Conservation (phyloP, 2,797 vertebrate genomes). For the Hirundo rustica region DNA sequence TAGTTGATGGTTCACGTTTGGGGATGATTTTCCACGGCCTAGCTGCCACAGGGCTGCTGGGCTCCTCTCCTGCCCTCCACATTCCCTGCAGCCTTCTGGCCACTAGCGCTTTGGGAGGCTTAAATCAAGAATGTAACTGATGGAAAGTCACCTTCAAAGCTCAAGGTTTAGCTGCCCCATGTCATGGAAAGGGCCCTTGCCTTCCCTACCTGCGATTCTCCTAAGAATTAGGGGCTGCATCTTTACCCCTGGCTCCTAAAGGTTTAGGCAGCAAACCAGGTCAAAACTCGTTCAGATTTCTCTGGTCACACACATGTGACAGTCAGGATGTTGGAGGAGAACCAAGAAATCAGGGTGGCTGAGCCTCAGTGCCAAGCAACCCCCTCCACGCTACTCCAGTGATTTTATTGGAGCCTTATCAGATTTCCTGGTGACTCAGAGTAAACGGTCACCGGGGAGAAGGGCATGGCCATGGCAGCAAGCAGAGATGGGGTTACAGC, state of each 20-base stretch:
- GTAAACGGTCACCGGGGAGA: rapidly evolving
- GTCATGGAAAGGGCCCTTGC: background rate
- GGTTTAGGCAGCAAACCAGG: background rate
- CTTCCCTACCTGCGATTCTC: background rate
- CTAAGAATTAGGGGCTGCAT: background rate
- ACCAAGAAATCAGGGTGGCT: constrained; percentile 1
- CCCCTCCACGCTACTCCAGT: background rate
- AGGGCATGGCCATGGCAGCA: background rate
- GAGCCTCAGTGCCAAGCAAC: background rate
- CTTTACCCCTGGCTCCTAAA: background rate
- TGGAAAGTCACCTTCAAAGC: background rate
- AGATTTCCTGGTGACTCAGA: constrained; percentile 42
- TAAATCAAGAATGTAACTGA: background rate
- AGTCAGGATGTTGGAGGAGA: background rate
- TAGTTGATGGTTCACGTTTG: background rate
- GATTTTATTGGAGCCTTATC: constrained; percentile 17
- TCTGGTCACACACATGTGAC: background rate
- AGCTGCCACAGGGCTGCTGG: background rate
- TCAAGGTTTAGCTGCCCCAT: background rate
- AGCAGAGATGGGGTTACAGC: background rate
- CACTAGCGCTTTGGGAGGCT: background rate
- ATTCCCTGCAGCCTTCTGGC: background rate
- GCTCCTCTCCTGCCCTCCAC: background rate
- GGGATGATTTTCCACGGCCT: background rate
- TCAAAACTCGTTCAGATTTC: background rate